phyloP scores from a whole-genome alignment of 2,888 invertebrate species.

The Drosophila macrothrix region DNA sequence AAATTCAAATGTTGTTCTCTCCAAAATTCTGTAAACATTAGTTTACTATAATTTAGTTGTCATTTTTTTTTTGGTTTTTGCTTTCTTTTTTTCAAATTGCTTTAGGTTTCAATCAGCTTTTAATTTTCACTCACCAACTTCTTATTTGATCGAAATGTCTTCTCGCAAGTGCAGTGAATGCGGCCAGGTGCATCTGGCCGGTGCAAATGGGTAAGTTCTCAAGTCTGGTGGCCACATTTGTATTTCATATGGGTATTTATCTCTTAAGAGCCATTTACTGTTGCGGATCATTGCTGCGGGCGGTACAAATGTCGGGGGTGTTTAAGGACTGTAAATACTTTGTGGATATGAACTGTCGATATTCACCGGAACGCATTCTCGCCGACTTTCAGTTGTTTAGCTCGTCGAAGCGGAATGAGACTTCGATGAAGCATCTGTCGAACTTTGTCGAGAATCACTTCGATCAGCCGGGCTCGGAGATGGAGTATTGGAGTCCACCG shows the following conservation, averaged over 20 bases:
- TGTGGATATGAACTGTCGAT: slow-evolving; percentile 93
- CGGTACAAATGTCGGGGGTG: slow-evolving; percentile 92
- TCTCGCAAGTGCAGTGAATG: slow-evolving; percentile 46
- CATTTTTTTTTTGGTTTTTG: neutral
- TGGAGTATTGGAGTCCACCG: slow-evolving; percentile 46
- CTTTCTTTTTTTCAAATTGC: neutral
- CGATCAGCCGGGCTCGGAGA: slow-evolving; percentile 42
- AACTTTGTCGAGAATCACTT: slow-evolving; percentile 65
- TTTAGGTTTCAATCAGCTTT: slow-evolving; percentile 18
- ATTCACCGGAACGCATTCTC: slow-evolving; percentile 88
- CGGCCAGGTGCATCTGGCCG: slow-evolving; percentile 44
- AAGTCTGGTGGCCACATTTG: neutral
- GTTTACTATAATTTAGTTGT: slow-evolving; percentile 27
- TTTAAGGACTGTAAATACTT: slow-evolving; percentile 95
- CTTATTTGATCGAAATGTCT: slow-evolving; percentile 40
- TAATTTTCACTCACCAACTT: slow-evolving; percentile 23
- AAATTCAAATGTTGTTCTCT: neutral
- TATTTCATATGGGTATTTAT: neutral
- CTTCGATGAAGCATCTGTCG: slow-evolving; percentile 40
- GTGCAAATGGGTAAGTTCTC: slow-evolving; percentile 46
- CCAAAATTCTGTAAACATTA: slow-evolving; percentile 9
- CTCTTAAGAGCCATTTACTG: slow-evolving; percentile 90
- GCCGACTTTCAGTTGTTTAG: slow-evolving; percentile 87
- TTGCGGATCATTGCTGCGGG: slow-evolving; percentile 91
- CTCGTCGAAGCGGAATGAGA: slow-evolving; percentile 58